These are phyloP conservation scores for Eupithecia subfuscata DNA, from an alignment of 2,888 invertebrate species.

Conservation along the genomic window DNA sequence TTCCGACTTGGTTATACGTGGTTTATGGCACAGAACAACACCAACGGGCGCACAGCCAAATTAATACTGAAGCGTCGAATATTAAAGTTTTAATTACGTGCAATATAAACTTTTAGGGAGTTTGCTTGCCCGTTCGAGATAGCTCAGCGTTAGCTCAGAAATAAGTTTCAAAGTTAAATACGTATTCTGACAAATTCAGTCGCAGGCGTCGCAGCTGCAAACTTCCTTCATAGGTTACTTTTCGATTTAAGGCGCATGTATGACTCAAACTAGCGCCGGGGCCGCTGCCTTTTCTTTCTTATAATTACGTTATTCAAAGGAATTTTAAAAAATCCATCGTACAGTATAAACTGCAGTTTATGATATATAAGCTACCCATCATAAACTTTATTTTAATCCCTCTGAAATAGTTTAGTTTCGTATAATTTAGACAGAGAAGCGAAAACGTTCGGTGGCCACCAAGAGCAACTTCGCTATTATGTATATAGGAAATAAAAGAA, in stretches of 20 bases:
- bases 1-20: not conserved
- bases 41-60: conserved; percentile 13
- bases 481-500: too few species aligned
- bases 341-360: too few species aligned
- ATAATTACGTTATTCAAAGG: too few species aligned
- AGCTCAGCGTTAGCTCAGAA: conserved; percentile 10
- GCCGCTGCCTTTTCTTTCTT: too few species aligned
- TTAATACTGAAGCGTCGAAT: conserved; percentile 22
- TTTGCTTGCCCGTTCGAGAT: conserved; percentile 19
- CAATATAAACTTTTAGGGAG: conserved; percentile 26
- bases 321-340: too few species aligned
- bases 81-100: conserved; percentile 29
- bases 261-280: too few species aligned
- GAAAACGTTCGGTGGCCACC: too few species aligned
- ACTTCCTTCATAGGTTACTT: not conserved
- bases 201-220: not conserved
- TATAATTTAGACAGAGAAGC: too few species aligned
- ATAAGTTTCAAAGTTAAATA: conserved; percentile 11
- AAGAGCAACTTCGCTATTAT: too few species aligned
- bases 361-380: too few species aligned
- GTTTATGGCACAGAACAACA: conserved; percentile 19
- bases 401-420: too few species aligned
- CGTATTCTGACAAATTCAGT: not conserved
- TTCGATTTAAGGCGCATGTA: not conserved
- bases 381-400: too few species aligned